phyloP scores from a whole-genome alignment of 2,797 vertebrate species.

The Gambusia yucatana region DNA sequence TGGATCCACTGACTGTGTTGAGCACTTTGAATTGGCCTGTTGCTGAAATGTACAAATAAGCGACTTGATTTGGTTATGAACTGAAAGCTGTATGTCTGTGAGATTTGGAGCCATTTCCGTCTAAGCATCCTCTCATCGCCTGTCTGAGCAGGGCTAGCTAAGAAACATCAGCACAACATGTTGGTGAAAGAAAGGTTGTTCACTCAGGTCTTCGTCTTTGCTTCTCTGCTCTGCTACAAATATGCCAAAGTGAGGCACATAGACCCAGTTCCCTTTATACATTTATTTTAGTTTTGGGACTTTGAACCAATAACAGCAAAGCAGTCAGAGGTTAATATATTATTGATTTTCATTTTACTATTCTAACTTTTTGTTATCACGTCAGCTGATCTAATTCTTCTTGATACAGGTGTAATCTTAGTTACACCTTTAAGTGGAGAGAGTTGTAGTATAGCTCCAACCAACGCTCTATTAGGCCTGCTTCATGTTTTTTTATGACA shows the following conservation, averaged over 20 bases:
- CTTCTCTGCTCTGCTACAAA: not conserved
- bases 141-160: not conserved
- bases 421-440: not conserved
- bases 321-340: not conserved
- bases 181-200: not conserved
- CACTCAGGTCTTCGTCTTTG: not conserved
- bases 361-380: not conserved
- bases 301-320: not conserved
- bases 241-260: not conserved
- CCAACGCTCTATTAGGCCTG: not conserved
- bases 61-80: not conserved
- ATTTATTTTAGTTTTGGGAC: not conserved
- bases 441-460: not conserved
- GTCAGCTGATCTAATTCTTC: not conserved
- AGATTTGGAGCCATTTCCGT: not conserved
- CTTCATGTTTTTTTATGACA: not conserved
- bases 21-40: not conserved
- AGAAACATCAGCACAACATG: not conserved
- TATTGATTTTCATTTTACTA: not conserved
- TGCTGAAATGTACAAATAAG: slow-evolving; percentile 1
- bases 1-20: not conserved
- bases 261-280: not conserved
- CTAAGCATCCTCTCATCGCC: not conserved
- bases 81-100: not conserved
- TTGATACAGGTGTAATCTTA: too few relatives aligned